Base-by-base conservation (phyloP, 2,113 vertebrate genomes). In the Hippocampus comes region DNA sequence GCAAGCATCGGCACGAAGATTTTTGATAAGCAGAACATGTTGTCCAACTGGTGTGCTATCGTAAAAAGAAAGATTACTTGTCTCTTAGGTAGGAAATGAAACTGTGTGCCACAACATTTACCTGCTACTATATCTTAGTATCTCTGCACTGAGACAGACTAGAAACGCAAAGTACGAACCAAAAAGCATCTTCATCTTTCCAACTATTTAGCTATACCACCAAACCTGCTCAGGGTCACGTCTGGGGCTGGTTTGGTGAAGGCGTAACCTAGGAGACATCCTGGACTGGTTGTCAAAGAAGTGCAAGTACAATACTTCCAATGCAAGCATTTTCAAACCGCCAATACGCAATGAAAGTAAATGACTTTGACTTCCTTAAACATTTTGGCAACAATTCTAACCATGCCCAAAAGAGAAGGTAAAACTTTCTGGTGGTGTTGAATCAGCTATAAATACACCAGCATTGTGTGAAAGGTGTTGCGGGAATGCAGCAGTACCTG, bases 401-500 rank as follows among this genome's bases (percentile, higher is more conserved):
- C 53, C 53, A 23, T 55, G 21, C 21, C 9, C 21, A n/a, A 55
- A 56, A 23, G 9, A 1, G 3, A 56, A 7, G 1, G 21, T 23
- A 23, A 56, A 11, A 23, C 21, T 48, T 57, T 77, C 17, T 27
- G 9, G n/a, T 25, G 20, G 21, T 27, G 18, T 25, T 43, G 38
- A 67, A 34, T 17, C 25, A 49, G 25, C 9, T 18, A 48, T 18
- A 42, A 10, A 63, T 21, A 21, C 27, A 60, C 23, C 43, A 21
- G 8, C 3, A 10, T 43, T 25, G 21, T 53, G 3, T 60, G 75
- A 55, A 81, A 84, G 73, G 81, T 10, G 1, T 63, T 2, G 49
- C 48, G 77, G 78, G 84, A 91, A 91, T 88, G 85, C 63, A 41
- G 74, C 38, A 27, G 7, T 86, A 99, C 97, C 97, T 95, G 93